Evolutionary conservation across 2,888 invertebrate species (phyloP).

Genomic region (Pantelozetes paolii): DNA sequence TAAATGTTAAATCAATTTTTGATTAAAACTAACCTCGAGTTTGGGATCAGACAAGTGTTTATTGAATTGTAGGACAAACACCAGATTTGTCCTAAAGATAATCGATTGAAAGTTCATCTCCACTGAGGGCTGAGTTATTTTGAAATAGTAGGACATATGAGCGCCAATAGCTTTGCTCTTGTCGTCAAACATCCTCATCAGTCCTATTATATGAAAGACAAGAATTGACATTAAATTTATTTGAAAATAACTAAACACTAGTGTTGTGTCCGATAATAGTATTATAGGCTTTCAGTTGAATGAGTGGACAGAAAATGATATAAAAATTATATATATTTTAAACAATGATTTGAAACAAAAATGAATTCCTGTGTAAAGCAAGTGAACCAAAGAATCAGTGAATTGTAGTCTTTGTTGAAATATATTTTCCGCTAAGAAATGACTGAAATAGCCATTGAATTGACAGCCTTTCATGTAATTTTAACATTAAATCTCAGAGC

Average conservation of each 20-base stretch:
- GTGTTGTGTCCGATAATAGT: neutral
- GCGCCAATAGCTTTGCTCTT: constrained; percentile 34
- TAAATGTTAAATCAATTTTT: no score
- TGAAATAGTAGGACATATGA: constrained; percentile 41
- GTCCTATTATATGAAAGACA: constrained; percentile 36
- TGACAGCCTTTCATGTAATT: no score
- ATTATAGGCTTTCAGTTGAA: neutral
- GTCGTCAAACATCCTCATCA: constrained; percentile 41
- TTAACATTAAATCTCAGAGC: no score
- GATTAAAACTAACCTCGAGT: constrained; percentile 13
- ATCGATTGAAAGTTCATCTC: constrained; percentile 40
- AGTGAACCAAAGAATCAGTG: neutral
- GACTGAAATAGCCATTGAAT: no score
- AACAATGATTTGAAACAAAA: constrained; percentile 7
- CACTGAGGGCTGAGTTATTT: constrained; percentile 40
- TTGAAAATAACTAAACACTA: neutral
- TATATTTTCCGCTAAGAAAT: no score
- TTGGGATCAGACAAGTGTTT: constrained; percentile 19
- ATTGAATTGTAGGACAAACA: constrained; percentile 37
- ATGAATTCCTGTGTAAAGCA: neutral
- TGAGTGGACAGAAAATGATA: neutral
- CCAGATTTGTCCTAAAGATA: constrained; percentile 39
- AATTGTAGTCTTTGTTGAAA: neutral
- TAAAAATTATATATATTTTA: neutral
- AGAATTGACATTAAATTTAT: neutral